Percentiles rank a stretch among this genome's conserved stretches.
Evolutionary conservation across 1,140 invertebrate genomes (phyloP).

Genomic region (Cheumatopsyche charites): DNA sequence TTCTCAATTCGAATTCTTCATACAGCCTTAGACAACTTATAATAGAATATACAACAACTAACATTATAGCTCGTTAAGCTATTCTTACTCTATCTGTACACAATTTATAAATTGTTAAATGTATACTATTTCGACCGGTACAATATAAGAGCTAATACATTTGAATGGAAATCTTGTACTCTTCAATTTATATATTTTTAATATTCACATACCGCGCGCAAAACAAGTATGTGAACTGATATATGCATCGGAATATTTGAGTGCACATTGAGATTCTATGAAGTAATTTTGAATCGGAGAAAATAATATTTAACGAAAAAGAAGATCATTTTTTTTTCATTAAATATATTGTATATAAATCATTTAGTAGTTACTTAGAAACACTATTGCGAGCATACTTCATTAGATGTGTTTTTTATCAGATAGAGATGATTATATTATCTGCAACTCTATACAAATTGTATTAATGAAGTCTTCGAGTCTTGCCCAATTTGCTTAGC

Average conservation of each 20-base stretch:
- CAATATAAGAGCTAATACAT: slow-evolving; percentile 32
- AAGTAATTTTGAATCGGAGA: background rate
- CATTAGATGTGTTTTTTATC: no score
- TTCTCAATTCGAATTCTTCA: slow-evolving; percentile 32
- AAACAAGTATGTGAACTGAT: no score
- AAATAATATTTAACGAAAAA: background rate
- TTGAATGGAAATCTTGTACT: slow-evolving; percentile 39
- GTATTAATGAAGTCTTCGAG: background rate
- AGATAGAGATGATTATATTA: no score
- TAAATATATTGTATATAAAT: background rate
- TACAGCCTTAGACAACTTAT: slow-evolving; percentile 34
- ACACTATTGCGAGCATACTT: no score
- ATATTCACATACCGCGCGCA: slow-evolving; percentile 15
- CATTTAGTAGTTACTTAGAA: background rate
- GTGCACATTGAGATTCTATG: background rate
- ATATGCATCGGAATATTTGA: background rate
- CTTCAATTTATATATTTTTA: slow-evolving; percentile 34
- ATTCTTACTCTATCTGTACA: slow-evolving; percentile 33
- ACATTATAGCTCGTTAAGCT: slow-evolving; percentile 18
- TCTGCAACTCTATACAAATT: no score
- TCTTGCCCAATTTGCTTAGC: background rate
- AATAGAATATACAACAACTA: slow-evolving; percentile 34
- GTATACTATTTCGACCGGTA: slow-evolving; percentile 26
- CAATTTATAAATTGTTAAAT: slow-evolving; percentile 26
- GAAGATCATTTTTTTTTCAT: background rate